These are phyloP conservation scores for Naso thynnoides DNA, from an alignment of 2,797 vertebrate genomes.

Conservation along the genomic window DNA sequence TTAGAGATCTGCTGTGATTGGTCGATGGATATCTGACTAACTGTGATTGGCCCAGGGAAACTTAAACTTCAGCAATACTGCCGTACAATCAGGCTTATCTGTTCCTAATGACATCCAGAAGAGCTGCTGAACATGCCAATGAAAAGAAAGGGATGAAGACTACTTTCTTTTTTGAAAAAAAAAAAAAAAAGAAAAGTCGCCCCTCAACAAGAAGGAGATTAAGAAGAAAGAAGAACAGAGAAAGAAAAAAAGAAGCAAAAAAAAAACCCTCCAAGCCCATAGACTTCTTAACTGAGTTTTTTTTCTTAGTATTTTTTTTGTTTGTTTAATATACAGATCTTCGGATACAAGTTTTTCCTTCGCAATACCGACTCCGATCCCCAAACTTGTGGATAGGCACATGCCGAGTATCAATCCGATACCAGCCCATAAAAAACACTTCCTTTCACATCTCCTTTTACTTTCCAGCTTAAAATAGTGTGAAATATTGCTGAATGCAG, in stretches of 20 bases:
- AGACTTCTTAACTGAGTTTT: no score
- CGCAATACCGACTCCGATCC: no score
- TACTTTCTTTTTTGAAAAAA: background rate
- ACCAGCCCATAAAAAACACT: no score
- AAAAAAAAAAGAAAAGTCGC: background rate
- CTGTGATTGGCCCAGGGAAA: constrained; percentile 19
- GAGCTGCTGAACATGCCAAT: constrained; percentile 3
- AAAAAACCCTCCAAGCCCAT: background rate
- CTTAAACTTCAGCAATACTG: background rate
- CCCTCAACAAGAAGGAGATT: constrained; percentile 7
- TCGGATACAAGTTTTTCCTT: background rate
- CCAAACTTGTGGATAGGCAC: no score
- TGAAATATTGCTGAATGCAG: no score
- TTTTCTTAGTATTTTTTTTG: background rate
- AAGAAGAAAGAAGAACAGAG: constrained; percentile 4
- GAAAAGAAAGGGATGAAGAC: constrained; percentile 27
- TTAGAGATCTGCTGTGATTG: constrained; percentile 4
- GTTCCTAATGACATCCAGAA: constrained; percentile 55
- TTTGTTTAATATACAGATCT: background rate
- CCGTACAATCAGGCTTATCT: constrained; percentile 49
- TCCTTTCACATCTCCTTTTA: no score
- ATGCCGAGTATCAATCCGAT: no score
- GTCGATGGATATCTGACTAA: constrained; percentile 19
- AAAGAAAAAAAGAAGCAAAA: background rate
- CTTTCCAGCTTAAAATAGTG: no score